A percentile compares a stretch with the other conserved stretches of the same genome.
These are phyloP conservation scores for Sminthurinus aureus DNA, from an alignment of 2,888 invertebrate genomes.

Conservation along the genomic window DNA sequence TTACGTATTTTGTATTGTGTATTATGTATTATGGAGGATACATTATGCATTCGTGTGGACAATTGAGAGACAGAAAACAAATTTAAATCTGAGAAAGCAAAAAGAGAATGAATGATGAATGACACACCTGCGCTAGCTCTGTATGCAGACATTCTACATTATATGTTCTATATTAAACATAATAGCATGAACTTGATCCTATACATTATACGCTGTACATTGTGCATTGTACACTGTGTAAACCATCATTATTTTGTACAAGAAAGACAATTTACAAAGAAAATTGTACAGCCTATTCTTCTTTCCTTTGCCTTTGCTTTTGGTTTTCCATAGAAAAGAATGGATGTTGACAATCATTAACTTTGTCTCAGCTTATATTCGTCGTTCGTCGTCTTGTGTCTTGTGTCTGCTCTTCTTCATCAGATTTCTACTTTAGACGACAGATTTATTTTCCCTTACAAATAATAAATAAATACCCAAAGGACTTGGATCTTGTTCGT, in stretches of 20 bases:
- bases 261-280: not conserved
- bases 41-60: too few species aligned
- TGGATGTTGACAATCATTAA: slow-evolving; percentile 10
- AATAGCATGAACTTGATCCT: not conserved
- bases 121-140: not conserved
- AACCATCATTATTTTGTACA: not conserved
- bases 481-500: too few species aligned
- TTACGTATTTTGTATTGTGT: too few species aligned
- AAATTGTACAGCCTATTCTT: too few species aligned
- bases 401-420: not conserved
- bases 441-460: not conserved
- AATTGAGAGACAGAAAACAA: not conserved
- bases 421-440: not conserved
- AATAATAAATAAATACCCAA: too few species aligned
- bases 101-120: not conserved
- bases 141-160: not conserved
- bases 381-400: not conserved
- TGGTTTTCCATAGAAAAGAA: too few species aligned
- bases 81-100: not conserved
- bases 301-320: too few species aligned
- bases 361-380: slow-evolving; percentile 1
- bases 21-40: too few species aligned
- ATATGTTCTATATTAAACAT: not conserved
- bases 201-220: not conserved
- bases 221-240: not conserved